Conservation (phyloP, 2,888 invertebrate genomes). For the Elysia crispata region DNA sequence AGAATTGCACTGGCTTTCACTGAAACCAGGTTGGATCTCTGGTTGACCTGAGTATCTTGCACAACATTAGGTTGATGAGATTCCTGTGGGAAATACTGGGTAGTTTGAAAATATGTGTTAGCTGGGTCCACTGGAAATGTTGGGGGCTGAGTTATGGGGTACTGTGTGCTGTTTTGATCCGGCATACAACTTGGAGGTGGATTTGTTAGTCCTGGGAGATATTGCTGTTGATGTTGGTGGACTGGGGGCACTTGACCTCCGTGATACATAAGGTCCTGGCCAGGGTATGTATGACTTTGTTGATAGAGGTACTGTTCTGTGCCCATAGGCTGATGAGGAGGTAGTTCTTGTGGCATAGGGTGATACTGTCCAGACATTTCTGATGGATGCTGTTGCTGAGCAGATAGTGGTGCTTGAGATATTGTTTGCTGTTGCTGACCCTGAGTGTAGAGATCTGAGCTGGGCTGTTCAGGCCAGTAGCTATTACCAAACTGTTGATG, state of each 20-base stretch:
- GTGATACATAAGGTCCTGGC: background rate
- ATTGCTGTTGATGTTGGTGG: slow-evolving; percentile 16
- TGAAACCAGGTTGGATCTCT: no score
- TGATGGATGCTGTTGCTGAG: background rate
- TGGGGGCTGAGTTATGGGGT: no score
- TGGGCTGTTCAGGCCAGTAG: slow-evolving; percentile 32
- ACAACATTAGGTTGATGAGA: no score
- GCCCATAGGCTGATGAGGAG: background rate
- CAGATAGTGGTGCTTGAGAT: background rate
- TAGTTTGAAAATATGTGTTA: no score
- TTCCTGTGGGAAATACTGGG: no score
- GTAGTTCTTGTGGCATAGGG: slow-evolving; percentile 22
- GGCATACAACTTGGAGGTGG: no score
- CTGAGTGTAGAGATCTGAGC: slow-evolving; percentile 2
- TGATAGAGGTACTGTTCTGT: no score
- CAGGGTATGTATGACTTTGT: background rate
- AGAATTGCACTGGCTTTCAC: no score
- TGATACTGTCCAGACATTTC: slow-evolving; percentile 16
- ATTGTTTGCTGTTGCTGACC: background rate
- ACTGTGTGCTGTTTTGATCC: no score
- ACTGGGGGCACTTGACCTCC: background rate
- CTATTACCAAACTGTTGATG: slow-evolving; percentile 34
- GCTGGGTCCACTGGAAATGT: no score
- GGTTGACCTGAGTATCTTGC: no score
- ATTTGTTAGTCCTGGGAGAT: background rate